phyloP scores from a whole-genome alignment of 2,113 vertebrate species.

The Phyllostomus discolor region DNA sequence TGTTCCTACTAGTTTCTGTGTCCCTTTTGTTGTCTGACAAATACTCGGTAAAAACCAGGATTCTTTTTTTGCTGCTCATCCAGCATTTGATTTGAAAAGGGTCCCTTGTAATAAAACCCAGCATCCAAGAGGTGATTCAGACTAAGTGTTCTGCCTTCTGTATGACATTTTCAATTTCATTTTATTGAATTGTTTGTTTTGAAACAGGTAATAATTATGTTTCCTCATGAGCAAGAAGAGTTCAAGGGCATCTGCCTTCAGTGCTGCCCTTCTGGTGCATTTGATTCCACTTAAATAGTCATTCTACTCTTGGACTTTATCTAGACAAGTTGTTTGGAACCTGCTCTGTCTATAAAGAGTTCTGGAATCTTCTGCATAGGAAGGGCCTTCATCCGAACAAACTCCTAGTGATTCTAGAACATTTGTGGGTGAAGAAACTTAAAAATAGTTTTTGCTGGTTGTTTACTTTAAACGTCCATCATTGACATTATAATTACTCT shows the following conservation, averaged over 20 bases:
- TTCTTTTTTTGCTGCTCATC: not conserved
- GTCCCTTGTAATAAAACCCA: not conserved
- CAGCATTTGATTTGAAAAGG: constrained; percentile 22
- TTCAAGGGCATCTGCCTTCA: not conserved
- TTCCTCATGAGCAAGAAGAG: not conserved
- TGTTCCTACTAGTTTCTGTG: not conserved
- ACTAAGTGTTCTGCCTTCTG: not conserved
- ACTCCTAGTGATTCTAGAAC: not conserved
- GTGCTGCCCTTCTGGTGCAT: not conserved
- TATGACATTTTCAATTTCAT: constrained; percentile 2
- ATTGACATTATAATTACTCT: not conserved
- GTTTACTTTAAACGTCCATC: not conserved
- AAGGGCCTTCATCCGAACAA: not conserved
- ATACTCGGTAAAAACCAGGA: not conserved
- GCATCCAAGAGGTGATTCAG: not conserved
- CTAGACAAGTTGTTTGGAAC: not conserved
- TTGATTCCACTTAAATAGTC: not conserved
- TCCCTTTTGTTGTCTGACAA: not conserved
- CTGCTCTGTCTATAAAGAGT: not conserved
- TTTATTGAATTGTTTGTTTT: constrained; percentile 36
- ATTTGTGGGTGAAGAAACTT: not conserved
- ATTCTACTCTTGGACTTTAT: not conserved
- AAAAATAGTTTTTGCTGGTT: constrained; percentile 19
- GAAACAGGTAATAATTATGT: not conserved
- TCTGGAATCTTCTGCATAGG: not conserved